Evolutionary conservation across 2,888 invertebrate species (phyloP).

Genomic region (Cerastoderma edule): DNA sequence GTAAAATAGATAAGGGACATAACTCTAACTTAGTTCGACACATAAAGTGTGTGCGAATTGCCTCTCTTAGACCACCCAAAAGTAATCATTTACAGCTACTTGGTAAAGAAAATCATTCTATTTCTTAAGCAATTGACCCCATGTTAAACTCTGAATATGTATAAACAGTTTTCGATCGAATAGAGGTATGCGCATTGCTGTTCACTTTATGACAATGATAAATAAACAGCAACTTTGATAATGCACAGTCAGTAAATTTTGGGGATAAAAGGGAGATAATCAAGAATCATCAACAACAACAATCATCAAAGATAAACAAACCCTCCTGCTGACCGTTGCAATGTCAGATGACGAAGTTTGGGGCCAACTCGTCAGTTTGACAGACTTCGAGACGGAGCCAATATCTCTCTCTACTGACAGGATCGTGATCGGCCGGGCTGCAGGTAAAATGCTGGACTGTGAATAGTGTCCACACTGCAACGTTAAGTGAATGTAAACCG

Average conservation of each 20-base stretch:
- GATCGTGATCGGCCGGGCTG: conserved; percentile 65
- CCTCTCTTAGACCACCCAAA: too few relatives aligned
- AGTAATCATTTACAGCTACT: too few relatives aligned
- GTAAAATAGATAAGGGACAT: too few relatives aligned
- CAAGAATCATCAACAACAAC: background rate
- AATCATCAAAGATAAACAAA: background rate
- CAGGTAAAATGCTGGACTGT: too few relatives aligned
- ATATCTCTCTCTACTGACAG: conserved; percentile 48
- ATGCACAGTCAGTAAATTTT: background rate
- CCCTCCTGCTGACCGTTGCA: background rate
- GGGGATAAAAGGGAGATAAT: background rate
- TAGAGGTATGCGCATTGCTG: too few relatives aligned
- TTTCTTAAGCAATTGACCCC: too few relatives aligned
- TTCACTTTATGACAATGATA: background rate
- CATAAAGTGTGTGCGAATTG: too few relatives aligned
- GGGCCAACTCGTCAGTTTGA: conserved; percentile 74
- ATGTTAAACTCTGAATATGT: too few relatives aligned
- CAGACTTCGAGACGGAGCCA: conserved; percentile 64
- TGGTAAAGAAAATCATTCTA: too few relatives aligned
- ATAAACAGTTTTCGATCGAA: too few relatives aligned
- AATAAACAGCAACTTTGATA: background rate
- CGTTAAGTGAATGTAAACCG: background rate
- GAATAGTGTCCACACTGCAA: background rate
- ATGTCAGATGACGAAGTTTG: conserved; percentile 59
- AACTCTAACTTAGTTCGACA: too few relatives aligned